phyloP scores from a whole-genome alignment of 2,797 vertebrate genomes.

The Thalassophryne amazonica region DNA sequence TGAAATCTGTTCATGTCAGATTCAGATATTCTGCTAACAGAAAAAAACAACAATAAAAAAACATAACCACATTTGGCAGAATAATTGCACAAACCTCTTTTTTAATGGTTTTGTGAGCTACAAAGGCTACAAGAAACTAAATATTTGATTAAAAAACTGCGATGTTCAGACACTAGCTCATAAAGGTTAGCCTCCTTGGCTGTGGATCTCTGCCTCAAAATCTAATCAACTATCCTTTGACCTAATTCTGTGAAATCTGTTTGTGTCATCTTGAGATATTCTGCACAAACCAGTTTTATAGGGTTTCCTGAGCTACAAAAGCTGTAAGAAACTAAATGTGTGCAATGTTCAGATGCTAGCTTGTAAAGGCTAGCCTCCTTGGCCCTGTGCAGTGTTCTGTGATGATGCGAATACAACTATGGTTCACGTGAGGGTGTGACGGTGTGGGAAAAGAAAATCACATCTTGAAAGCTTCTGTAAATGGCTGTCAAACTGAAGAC shows the following conservation, averaged over 20 bases:
- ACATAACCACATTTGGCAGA: no score
- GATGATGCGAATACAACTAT: constrained; percentile 53
- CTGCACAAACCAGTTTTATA: no score
- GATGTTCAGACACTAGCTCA: constrained; percentile 2
- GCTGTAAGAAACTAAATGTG: neutral
- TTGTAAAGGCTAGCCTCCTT: constrained; percentile 16
- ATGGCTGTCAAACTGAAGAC: constrained; percentile 42
- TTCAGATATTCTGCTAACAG: no score
- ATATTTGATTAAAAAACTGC: neutral
- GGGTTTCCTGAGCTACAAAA: neutral
- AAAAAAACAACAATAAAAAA: no score
- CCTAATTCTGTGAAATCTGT: no score
- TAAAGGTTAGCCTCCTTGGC: constrained; percentile 13
- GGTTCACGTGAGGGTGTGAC: constrained; percentile 38
- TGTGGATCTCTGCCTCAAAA: no score
- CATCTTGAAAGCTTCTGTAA: constrained; percentile 47
- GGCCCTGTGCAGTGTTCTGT: constrained; percentile 20
- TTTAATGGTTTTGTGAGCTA: no score
- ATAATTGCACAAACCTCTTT: no score
- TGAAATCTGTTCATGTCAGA: no score
- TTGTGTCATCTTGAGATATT: no score
- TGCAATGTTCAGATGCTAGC: neutral
- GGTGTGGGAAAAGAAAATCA: constrained; percentile 28
- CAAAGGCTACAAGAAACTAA: neutral
- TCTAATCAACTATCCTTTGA: no score